Evolutionary conservation across 2,113 vertebrate species (phyloP), one percentile per base, ranked within the genome.

Genomic region (Sorex araneus): DNA sequence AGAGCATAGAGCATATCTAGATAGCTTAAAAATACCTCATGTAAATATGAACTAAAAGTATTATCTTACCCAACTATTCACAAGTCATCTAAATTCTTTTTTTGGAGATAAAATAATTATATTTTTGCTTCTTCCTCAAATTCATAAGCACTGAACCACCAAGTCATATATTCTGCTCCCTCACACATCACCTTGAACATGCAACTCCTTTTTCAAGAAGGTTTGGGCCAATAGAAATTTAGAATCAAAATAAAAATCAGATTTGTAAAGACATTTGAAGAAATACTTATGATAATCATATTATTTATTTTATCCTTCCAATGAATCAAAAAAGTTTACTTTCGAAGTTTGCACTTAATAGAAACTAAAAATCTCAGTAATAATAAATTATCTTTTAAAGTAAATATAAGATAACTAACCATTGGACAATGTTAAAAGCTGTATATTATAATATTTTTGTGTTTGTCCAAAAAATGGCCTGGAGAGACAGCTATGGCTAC

Each of bases 271-370:
- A 57, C 11, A 73, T 13, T 84, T 5, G 6, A 66, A 8, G 71
- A 19, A 60, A 57, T 13, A 4, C 0, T 75, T 12, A 30, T 64
- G 27, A 66, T 76, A 63, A 1, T 80, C 16, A 77, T 15, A 4
- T 81, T 70, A 66, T 36, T 76, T 77, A 30, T 6, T 3, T 84
- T 88, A 77, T 40, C 1, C 8, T 90, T 73, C 25, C 63, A 15
- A 32, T 34, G 43, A 95, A 12, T 16, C 18, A 36, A 94, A 87
- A 89, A 90, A 57, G 83, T 47, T 60, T 89, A 69, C 57, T 93
- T 95, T 90, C 64, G 6, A 84, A 89, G 2, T 75, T 89, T 43
- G 70, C 0, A 27, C 2, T 25, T 43, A 43, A 28, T 27, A 76
- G 6, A 47, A 25, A 64, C 50, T 84, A 11, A 89, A 89, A 92